Evolutionary conservation across 2,113 vertebrate species (phyloP).

Genomic region (Otocyon megalotis): DNA sequence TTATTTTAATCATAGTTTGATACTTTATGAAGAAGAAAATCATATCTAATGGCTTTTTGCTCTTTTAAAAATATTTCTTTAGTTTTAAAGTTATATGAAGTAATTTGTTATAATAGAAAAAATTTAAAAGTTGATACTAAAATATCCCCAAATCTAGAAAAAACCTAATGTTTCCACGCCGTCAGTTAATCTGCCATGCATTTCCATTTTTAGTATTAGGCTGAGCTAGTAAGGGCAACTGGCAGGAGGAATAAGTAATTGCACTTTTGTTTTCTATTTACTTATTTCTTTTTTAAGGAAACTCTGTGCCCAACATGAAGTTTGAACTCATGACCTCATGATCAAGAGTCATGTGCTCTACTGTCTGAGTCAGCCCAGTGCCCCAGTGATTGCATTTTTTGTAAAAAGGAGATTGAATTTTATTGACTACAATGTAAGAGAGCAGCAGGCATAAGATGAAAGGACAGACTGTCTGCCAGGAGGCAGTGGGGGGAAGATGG

Average conservation of each 20-base stretch:
- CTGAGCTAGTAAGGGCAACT: conserved; percentile 16
- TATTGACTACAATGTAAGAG: background rate
- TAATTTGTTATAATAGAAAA: conserved; percentile 39
- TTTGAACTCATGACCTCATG: background rate
- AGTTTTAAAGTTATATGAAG: conserved; percentile 20
- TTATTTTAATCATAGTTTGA: conserved; percentile 2
- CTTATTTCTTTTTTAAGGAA: background rate
- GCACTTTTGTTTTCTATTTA: background rate
- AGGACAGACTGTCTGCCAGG: background rate
- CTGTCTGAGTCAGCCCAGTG: background rate
- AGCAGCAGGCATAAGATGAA: background rate
- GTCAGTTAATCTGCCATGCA: conserved; percentile 11
- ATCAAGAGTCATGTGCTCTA: background rate
- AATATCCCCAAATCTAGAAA: conserved; percentile 46
- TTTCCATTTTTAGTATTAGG: background rate
- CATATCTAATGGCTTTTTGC: background rate
- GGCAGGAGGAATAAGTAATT: background rate
- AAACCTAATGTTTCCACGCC: background rate
- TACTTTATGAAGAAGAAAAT: conserved; percentile 35
- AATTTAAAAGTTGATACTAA: background rate
- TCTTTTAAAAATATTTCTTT: background rate
- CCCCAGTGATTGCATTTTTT: background rate
- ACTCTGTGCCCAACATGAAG: background rate
- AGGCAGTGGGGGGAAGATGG: background rate
- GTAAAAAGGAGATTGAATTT: background rate